A percentile compares a stretch with the other conserved stretches of the same genome.
Conservation (phyloP, 35 echinoderm and acorn worm species). For the Hemicentrotus pulcherrimus region DNA sequence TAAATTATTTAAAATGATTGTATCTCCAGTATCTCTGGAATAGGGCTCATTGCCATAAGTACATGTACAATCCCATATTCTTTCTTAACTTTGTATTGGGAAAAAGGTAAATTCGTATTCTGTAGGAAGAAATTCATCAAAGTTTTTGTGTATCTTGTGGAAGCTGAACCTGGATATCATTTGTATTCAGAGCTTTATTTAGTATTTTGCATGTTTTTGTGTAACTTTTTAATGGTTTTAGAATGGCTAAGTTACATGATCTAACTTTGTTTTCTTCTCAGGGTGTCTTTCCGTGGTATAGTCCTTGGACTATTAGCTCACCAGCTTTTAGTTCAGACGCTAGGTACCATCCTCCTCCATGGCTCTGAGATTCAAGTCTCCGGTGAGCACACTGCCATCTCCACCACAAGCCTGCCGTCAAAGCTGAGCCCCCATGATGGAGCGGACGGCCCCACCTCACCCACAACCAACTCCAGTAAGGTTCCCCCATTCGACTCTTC, state of each 20-base stretch:
- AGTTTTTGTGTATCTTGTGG: too few species aligned
- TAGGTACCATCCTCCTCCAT: slow-evolving; percentile 91
- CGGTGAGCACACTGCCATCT: slow-evolving; percentile 69
- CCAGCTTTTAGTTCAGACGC: slow-evolving; percentile 92
- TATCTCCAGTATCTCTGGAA: too few species aligned
- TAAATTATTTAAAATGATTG: too few species aligned
- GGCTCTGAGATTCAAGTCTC: slow-evolving; percentile 83
- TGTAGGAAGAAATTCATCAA: too few species aligned
- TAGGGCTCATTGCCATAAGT: too few species aligned
- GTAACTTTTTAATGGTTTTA: neutral
- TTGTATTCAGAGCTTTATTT: too few species aligned
- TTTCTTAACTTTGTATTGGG: too few species aligned
- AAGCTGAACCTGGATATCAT: too few species aligned
- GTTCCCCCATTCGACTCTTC: slow-evolving; percentile 46
- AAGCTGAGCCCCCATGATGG: slow-evolving; percentile 61
- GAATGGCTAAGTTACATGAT: neutral
- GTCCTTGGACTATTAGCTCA: slow-evolving; percentile 93
- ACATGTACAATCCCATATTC: too few species aligned
- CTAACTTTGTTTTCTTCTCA: slow-evolving; percentile 52
- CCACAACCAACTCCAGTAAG: neutral
- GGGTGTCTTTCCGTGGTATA: slow-evolving; percentile 87
- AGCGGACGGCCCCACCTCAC: slow-evolving; percentile 4
- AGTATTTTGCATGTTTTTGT: too few species aligned
- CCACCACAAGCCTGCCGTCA: slow-evolving; percentile 63
- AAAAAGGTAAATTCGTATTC: too few species aligned